Evolutionary conservation across 2,113 vertebrate genomes (phyloP), one percentile per base, ranked within the genome.

Genomic region (Gobio gobio): DNA sequence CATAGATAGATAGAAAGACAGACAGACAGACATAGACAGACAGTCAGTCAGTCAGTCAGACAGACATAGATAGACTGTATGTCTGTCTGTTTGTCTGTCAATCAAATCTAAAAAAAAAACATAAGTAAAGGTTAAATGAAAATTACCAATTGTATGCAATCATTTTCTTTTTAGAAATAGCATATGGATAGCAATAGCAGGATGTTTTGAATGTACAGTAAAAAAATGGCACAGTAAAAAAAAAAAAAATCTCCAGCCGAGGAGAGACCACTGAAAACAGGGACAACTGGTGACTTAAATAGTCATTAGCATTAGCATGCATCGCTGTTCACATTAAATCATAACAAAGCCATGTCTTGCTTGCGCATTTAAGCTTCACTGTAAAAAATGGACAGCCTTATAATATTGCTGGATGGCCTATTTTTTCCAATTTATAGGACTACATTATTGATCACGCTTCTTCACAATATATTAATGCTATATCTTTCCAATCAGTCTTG

Each of bases 301-400:
- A 61, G 33, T 59, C 56, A 77, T 56, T 77, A 76, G 14, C 26
- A 78, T 58, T 36, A 43, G 36, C 4, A 72, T 22, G 22, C 58
- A 61, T 61, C 54, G n/a, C 56, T 61, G 20, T 78, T 24, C 76
- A 43, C 76, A 24, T 24, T 43, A 78, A 78, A 40, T 78, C 76
- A 78, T 59, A 43, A 80, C 58, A 80, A 80, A 79, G 59, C 40
- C n/a, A 63, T 79, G 47, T 63, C 13, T 79, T 40, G 56, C 40
- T n/a, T 63, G 36, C 0, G n/a, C 40, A 63, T 45, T 79, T 40
- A 79, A 63, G 2, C 12, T 64, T 43, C 3, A 43, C 12, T 59
- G 12, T 59, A 29, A 24, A 63, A 63, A 47, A 24, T 63, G 10
- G 12, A 43, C 77, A 18, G 36, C 40, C 40, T 26, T 47, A 29